Conservation (phyloP, 2,888 invertebrate genomes). For the Catonia carolina region DNA sequence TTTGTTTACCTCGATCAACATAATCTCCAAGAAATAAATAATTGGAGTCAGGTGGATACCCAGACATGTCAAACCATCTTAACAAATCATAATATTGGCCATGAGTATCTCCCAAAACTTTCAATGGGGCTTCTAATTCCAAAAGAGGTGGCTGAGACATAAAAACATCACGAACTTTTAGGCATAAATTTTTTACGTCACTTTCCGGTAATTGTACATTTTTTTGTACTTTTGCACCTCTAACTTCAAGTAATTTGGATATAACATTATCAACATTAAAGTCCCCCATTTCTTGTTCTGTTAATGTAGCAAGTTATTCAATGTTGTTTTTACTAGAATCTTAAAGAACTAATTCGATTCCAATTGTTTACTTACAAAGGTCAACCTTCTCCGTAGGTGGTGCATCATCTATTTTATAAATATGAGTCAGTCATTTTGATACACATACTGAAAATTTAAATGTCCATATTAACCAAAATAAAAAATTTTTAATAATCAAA, state of each 20-base stretch:
- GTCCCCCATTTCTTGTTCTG: no score
- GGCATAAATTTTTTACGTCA: conserved; percentile 21
- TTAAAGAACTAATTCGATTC: no score
- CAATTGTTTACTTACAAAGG: no score
- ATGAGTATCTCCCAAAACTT: conserved; percentile 20
- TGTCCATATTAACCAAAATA: no score
- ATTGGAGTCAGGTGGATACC: conserved; percentile 5
- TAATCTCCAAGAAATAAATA: conserved; percentile 13
- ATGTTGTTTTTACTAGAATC: no score
- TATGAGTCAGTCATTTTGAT: no score
- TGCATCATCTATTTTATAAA: no score
- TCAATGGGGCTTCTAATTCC: conserved; percentile 25
- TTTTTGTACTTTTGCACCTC: not conserved
- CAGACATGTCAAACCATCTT: not conserved
- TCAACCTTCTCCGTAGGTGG: no score
- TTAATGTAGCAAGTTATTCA: no score
- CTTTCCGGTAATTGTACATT: conserved; percentile 10
- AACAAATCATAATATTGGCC: conserved; percentile 14
- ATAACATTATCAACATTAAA: not conserved
- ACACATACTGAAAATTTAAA: no score
- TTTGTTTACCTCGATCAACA: conserved; percentile 50
- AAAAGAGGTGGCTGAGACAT: conserved; percentile 23
- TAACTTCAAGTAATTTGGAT: not conserved
- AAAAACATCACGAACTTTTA: conserved; percentile 22
- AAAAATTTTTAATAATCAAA: no score